phyloP scores from a whole-genome alignment of 2,113 vertebrate genomes.

The Brachyistius frenatus region DNA sequence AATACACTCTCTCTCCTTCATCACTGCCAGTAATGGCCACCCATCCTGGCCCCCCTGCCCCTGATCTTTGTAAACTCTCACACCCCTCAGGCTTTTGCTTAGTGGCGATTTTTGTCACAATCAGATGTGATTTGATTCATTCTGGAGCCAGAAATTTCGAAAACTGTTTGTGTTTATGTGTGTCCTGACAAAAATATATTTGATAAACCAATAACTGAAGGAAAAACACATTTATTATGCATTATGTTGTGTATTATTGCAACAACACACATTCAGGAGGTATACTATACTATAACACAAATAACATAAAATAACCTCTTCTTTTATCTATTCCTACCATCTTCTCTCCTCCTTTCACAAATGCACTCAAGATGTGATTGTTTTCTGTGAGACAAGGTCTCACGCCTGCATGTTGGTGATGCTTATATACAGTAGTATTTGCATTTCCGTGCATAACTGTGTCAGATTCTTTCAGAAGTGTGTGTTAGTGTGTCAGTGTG shows the following conservation, averaged over 20 bases:
- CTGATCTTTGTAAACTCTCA: constrained; percentile 51
- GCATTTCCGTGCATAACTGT: constrained; percentile 77
- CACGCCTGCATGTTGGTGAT: neutral
- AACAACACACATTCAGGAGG: neutral
- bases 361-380: constrained; percentile 9
- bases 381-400: constrained; percentile 1
- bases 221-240: no score
- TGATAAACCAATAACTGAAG: no score
- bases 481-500: constrained; percentile 86
- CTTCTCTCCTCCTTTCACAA: constrained; percentile 30
- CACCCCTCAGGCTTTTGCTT: constrained; percentile 12
- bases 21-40: constrained; percentile 85
- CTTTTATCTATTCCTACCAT: constrained; percentile 24
- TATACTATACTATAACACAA: neutral
- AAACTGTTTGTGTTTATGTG: no score
- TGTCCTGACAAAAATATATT: no score
- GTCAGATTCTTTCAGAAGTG: constrained; percentile 75
- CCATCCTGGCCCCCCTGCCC: constrained; percentile 55
- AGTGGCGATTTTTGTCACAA: constrained; percentile 37
- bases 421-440: constrained; percentile 33
- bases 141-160: no score
- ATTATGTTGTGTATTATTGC: neutral
- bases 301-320: neutral
- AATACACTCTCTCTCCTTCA: constrained; percentile 80
- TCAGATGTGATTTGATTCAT: constrained; percentile 1